Evolutionary conservation across 2,888 invertebrate genomes (phyloP).

Genomic region (Steinernema scapterisci): DNA sequence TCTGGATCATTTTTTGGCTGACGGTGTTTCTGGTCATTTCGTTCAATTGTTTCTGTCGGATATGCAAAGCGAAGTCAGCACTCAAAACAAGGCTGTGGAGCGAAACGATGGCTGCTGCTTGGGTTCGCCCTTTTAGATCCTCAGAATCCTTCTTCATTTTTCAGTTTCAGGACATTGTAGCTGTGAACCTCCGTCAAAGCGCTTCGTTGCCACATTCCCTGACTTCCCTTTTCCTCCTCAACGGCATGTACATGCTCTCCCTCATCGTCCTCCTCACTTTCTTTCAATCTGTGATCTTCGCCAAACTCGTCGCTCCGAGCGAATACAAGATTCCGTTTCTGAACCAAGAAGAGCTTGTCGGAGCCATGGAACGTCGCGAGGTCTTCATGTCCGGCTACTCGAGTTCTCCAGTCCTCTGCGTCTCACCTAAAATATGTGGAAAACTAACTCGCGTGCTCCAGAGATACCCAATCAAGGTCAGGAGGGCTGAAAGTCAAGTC

Average conservation of each 20-base stretch:
- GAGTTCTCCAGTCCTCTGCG: neutral
- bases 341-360: conserved; percentile 34
- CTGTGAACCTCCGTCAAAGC: conserved; percentile 35
- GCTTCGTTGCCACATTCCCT: conserved; percentile 35
- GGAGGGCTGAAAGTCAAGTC: conserved; percentile 22
- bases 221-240: conserved; percentile 35
- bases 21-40: conserved; percentile 27
- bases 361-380: conserved; percentile 8
- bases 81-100: neutral
- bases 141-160: too few species aligned
- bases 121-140: neutral
- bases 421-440: conserved; percentile 9
- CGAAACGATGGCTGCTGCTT: neutral
- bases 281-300: conserved; percentile 51
- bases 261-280: conserved; percentile 43
- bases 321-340: conserved; percentile 48
- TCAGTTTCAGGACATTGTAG: conserved; percentile 30
- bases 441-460: conserved; percentile 11
- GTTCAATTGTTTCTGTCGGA: neutral
- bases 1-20: conserved; percentile 39
- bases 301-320: conserved; percentile 45
- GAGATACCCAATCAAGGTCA: conserved; percentile 32
- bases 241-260: conserved; percentile 36
- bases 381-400: conserved; percentile 36
- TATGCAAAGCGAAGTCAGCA: neutral